Evolutionary conservation across 2,888 invertebrate genomes (phyloP), one percentile per base, ranked within the genome.

Genomic region (Nomada ferruginata): DNA sequence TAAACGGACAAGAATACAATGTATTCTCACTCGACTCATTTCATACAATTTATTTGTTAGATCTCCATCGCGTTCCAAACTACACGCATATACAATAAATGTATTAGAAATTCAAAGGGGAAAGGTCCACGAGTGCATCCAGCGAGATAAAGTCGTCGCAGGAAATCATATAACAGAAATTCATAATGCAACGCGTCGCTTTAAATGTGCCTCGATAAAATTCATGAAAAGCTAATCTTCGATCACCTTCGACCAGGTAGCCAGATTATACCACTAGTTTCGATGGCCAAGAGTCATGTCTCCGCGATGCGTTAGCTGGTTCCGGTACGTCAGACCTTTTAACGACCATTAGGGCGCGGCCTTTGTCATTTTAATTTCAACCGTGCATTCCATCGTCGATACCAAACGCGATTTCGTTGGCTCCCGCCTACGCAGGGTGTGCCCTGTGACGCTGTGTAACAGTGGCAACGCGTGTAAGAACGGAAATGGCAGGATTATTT

Each of bases 361-460:
- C 75, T 87, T 87, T 88, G 84, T 89, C 83, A 89, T 88, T 88
- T 77, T 87, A 86, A 88, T 89, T 88, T 85, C 83, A 83, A 76
- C 36, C 71, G 68, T 50, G 71, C 82, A 79, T 82, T 85, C 80
- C 77, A 57, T n/a, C 18, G 52, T 52, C 36, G 70, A 63, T 71
- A 63, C 79, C 55, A 20, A 66, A 47, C 44, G 57, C 61, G 36
- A 59, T 82, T 66, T 73, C 61, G 70, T 53, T 55, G 50, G 79
- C 64, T 61, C 29, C 66, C 44, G 61, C 59, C 74, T 73, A 71
- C 71, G 13, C 61, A 26, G 57, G 63, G 57, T 23, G 63, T 50
- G 78, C 50, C 77, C 44, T n/a, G 52, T n/a, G 44, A 60, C 42
- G 23, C 23, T n/a, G 65, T 42, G n/a, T 10, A 15, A 47, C 47